Evolutionary conservation across 2,113 vertebrate species (phyloP).

Genomic region (Nymphicus hollandicus): DNA sequence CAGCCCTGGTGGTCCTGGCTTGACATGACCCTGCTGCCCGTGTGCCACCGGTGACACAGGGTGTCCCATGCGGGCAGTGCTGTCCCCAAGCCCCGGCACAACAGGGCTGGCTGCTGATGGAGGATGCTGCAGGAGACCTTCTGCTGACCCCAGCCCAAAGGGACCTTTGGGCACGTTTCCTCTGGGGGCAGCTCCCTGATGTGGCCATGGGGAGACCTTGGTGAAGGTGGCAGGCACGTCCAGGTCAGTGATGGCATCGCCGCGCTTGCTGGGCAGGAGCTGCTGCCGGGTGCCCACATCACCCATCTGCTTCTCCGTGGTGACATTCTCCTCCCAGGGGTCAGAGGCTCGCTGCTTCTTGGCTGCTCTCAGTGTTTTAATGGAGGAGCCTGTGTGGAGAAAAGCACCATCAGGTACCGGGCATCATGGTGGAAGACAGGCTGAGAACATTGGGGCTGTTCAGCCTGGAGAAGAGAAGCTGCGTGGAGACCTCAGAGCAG

Average conservation of each 20-base stretch:
- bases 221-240: background rate
- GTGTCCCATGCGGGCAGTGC: background rate
- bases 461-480: background rate
- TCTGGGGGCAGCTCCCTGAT: background rate
- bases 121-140: fast-evolving
- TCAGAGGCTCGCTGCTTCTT: slow-evolving; percentile 71
- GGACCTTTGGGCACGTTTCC: background rate
- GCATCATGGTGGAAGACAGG: fast-evolving
- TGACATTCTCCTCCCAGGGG: slow-evolving; percentile 76
- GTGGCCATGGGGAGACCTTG: slow-evolving; percentile 14
- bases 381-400: background rate
- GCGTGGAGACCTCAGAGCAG: background rate
- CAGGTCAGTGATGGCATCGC: slow-evolving; percentile 47
- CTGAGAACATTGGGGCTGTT: background rate
- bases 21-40: slow-evolving; percentile 36
- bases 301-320: slow-evolving; percentile 68
- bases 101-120: background rate
- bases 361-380: background rate
- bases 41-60: background rate
- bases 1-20: slow-evolving; percentile 68
- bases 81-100: background rate
- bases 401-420: background rate
- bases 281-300: background rate
- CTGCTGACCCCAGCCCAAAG: fast-evolving
- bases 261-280: slow-evolving; percentile 50